phyloP scores from a whole-genome alignment of 1,140 invertebrate species.

The Rhyzopertha dominica region DNA sequence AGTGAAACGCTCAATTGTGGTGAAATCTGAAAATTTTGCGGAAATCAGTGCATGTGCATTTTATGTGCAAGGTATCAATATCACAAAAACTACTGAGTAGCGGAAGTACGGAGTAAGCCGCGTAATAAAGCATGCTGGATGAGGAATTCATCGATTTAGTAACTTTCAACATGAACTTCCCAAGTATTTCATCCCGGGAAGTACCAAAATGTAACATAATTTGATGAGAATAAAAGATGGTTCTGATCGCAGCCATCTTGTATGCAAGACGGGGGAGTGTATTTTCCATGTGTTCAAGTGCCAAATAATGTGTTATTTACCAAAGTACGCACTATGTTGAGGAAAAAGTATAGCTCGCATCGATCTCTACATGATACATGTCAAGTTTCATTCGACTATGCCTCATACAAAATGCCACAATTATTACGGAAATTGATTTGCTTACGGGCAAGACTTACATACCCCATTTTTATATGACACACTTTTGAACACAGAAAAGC shows the following conservation, averaged over 20 bases:
- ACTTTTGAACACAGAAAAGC: conserved; percentile 42
- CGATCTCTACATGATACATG: not conserved
- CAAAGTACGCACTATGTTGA: not conserved
- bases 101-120: no score
- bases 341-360: conserved; percentile 6
- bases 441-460: conserved; percentile 45
- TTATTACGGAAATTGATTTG: conserved; percentile 40
- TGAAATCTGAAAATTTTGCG: no score
- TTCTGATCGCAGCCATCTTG: conserved; percentile 46
- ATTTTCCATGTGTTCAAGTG: conserved; percentile 45
- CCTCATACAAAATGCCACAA: conserved; percentile 21
- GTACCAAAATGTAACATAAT: conserved; percentile 29
- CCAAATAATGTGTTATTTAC: conserved; percentile 21
- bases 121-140: no score
- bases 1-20: no score
- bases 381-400: conserved; percentile 7
- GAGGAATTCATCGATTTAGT: no score
- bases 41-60: no score
- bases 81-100: no score
- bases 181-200: no score
- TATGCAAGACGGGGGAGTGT: conserved; percentile 45
- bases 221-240: conserved; percentile 32
- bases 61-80: no score
- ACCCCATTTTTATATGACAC: conserved; percentile 47
- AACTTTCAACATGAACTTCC: no score